These are phyloP conservation scores for Cyclura pinguis DNA, from an alignment of 2,797 vertebrate species.

Conservation along the genomic window DNA sequence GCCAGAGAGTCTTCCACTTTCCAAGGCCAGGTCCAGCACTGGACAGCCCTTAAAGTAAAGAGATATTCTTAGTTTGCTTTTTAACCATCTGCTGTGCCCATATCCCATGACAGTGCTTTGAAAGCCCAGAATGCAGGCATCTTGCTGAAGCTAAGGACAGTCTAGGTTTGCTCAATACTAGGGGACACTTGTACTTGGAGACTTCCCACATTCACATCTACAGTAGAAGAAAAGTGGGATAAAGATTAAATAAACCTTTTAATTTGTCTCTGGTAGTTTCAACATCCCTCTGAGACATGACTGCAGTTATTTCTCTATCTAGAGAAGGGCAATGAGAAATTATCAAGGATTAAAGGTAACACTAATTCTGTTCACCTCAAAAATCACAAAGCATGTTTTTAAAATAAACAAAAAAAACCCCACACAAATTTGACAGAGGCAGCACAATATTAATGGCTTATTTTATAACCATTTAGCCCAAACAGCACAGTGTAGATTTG, in stretches of 20 bases:
- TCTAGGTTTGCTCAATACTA: neutral
- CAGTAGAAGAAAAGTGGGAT: neutral
- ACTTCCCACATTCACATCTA: neutral
- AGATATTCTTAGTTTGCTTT: too few relatives aligned
- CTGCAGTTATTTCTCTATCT: neutral
- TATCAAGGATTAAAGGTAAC: neutral
- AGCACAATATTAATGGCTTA: neutral
- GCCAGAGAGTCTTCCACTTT: too few relatives aligned
- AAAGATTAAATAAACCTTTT: slow-evolving; percentile 3
- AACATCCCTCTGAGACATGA: neutral
- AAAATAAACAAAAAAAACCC: too few relatives aligned
- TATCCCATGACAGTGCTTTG: too few relatives aligned
- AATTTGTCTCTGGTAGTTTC: neutral
- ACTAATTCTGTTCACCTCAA: neutral
- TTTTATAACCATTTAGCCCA: neutral
- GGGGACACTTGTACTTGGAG: neutral
- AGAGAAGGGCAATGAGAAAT: neutral
- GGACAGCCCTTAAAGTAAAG: too few relatives aligned
- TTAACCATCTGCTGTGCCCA: neutral
- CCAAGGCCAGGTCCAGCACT: too few relatives aligned
- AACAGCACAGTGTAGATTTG: neutral
- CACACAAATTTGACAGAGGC: neutral
- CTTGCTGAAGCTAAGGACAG: neutral
- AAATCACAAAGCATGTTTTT: neutral
- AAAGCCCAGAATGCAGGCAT: neutral